These are phyloP conservation scores for Lycopodina hypogea DNA, from an alignment of 37 sponge, comb jelly and placozoan species.

Conservation along the genomic window DNA sequence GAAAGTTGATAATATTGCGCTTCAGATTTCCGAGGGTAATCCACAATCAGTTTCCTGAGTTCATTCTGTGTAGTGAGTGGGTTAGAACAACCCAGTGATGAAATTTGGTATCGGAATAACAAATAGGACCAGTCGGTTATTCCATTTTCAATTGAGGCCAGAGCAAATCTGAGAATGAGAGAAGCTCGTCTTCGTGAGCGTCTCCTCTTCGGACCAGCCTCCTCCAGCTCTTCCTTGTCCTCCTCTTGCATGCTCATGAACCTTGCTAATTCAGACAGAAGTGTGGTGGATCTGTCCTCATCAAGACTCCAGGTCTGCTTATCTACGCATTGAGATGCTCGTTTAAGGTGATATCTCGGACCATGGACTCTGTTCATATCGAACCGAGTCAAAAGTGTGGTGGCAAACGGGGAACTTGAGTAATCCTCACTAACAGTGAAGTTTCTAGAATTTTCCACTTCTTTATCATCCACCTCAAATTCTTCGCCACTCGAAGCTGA, in stretches of 20 bases:
- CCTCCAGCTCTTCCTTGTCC: not conserved
- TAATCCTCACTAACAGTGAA: not conserved
- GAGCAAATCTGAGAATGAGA: not conserved
- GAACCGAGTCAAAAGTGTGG: too few relatives aligned
- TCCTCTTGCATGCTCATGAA: too few relatives aligned
- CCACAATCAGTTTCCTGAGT: not conserved
- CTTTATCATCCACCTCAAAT: not conserved
- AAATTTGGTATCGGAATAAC: constrained; percentile 20
- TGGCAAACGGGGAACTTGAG: too few relatives aligned
- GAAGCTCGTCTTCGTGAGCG: constrained; percentile 3
- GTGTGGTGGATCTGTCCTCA: too few relatives aligned
- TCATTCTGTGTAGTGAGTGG: not conserved
- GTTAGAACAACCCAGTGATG: constrained; percentile 4
- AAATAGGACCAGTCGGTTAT: not conserved
- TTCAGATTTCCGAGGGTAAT: constrained; percentile 15
- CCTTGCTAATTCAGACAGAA: too few relatives aligned
- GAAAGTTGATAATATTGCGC: constrained; percentile 39
- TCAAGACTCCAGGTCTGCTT: too few relatives aligned
- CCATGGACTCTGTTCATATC: too few relatives aligned
- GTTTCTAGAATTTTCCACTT: not conserved
- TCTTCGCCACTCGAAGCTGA: not conserved
- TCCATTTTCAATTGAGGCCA: not conserved
- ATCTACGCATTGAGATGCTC: too few relatives aligned
- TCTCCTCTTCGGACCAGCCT: not conserved
- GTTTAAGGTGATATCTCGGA: too few relatives aligned